phyloP scores from a whole-genome alignment of 2,888 invertebrate genomes.

The Drosophila borealis region DNA sequence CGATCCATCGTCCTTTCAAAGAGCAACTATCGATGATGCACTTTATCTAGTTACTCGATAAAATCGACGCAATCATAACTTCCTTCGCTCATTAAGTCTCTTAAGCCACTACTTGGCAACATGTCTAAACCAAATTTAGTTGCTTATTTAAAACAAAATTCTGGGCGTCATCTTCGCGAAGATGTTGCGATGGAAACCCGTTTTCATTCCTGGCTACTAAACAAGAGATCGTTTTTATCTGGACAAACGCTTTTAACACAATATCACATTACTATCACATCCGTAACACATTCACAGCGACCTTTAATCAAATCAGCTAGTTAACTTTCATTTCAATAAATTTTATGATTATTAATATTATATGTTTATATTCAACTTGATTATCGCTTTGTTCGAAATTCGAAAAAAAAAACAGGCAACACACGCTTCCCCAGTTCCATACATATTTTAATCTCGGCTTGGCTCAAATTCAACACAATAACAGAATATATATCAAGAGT shows the following conservation, averaged over 20 bases:
- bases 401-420: constrained; percentile 36
- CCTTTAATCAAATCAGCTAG: constrained; percentile 76
- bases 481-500: constrained; percentile 62
- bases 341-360: constrained; percentile 78
- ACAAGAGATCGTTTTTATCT: constrained; percentile 22
- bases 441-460: constrained; percentile 40
- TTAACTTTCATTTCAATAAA: constrained; percentile 72
- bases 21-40: no score
- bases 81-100: no score
- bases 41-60: no score
- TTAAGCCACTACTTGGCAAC: no score
- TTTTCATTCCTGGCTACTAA: constrained; percentile 15
- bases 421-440: constrained; percentile 43
- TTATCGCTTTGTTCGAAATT: constrained; percentile 70
- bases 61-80: no score
- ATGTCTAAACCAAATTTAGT: neutral
- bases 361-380: constrained; percentile 69
- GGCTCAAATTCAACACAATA: constrained; percentile 22
- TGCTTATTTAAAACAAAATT: constrained; percentile 23
- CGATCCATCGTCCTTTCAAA: no score
- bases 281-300: constrained; percentile 39
- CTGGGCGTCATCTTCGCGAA: constrained; percentile 16
- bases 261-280: constrained; percentile 68
- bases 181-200: constrained; percentile 40
- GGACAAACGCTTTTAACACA: constrained; percentile 62